Evolutionary conservation across 1,140 invertebrate genomes (phyloP).

Genomic region (Macrobrachium rosenbergii): DNA sequence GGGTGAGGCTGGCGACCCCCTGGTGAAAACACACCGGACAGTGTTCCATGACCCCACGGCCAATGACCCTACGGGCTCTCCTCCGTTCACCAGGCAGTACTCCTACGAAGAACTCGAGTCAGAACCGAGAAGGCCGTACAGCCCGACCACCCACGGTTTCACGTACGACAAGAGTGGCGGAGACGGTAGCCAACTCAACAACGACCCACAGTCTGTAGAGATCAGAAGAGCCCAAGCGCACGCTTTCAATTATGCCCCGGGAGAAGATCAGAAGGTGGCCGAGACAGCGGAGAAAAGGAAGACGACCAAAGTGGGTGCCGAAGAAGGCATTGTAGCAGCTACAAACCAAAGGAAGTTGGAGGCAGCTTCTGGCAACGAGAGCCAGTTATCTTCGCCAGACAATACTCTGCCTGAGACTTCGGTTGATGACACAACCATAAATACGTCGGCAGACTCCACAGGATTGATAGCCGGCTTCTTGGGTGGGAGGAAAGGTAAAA

Average conservation of each 20-base stretch:
- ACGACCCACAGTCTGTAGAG: neutral
- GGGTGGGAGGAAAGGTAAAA: conserved; percentile 49
- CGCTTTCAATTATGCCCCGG: conserved; percentile 66
- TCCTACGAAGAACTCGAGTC: conserved; percentile 64
- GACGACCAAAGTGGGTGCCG: neutral
- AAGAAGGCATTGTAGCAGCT: neutral
- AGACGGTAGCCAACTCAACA: neutral
- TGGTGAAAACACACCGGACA: conserved; percentile 51
- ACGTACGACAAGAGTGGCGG: conserved; percentile 46
- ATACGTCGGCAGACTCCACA: conserved; percentile 39
- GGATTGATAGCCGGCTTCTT: conserved; percentile 10
- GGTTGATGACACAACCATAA: conserved; percentile 21
- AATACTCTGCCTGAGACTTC: conserved; percentile 48
- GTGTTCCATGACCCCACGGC: conserved; percentile 38
- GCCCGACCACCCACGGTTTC: conserved; percentile 58
- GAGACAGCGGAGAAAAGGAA: neutral
- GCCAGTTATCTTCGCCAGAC: conserved; percentile 21
- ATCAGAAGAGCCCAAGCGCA: conserved; percentile 43
- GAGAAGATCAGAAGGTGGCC: conserved; percentile 33
- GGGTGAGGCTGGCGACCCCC: conserved; percentile 35
- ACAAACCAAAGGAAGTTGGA: neutral
- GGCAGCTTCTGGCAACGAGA: neutral
- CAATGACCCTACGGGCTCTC: conserved; percentile 32
- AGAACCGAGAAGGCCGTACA: conserved; percentile 51
- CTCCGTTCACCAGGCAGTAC: conserved; percentile 59